Evolutionary conservation across 1,140 invertebrate genomes (phyloP).

Genomic region (Lepidostoma basale): DNA sequence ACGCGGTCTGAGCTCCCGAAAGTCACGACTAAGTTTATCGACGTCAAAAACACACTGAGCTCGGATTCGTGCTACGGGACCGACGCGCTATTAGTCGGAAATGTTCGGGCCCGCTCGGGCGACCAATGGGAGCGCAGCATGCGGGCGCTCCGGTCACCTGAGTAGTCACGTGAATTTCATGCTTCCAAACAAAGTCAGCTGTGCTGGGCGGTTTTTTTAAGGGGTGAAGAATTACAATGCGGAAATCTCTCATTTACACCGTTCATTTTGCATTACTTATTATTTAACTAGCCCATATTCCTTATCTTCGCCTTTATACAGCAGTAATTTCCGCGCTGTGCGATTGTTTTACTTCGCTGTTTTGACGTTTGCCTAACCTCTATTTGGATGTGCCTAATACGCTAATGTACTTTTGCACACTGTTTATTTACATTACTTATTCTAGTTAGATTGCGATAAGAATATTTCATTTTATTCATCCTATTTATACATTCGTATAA

Average conservation of each 20-base stretch:
- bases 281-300: background rate
- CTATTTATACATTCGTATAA: too few species aligned
- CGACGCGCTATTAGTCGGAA: conserved; percentile 54
- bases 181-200: conserved; percentile 64
- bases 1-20: conserved; percentile 56
- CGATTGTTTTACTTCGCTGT: background rate
- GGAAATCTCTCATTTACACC: too few species aligned
- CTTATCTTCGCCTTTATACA: background rate
- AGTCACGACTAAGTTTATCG: conserved; percentile 62
- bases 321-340: background rate
- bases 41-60: conserved; percentile 60
- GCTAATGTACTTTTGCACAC: background rate
- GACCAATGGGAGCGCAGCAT: conserved; percentile 51
- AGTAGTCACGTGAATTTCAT: conserved; percentile 67
- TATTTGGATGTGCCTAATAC: background rate
- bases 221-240: too few species aligned
- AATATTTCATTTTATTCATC: background rate
- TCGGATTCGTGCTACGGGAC: conserved; percentile 40
- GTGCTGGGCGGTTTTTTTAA: conserved; percentile 9
- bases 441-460: conserved; percentile 2
- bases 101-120: conserved; percentile 51
- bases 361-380: conserved; percentile 27
- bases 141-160: conserved; percentile 58
- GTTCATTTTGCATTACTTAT: background rate
- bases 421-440: background rate